Evolutionary conservation across 2,113 vertebrate species (phyloP), one percentile per base, ranked within the genome.

Genomic region (Jaculus jaculus): DNA sequence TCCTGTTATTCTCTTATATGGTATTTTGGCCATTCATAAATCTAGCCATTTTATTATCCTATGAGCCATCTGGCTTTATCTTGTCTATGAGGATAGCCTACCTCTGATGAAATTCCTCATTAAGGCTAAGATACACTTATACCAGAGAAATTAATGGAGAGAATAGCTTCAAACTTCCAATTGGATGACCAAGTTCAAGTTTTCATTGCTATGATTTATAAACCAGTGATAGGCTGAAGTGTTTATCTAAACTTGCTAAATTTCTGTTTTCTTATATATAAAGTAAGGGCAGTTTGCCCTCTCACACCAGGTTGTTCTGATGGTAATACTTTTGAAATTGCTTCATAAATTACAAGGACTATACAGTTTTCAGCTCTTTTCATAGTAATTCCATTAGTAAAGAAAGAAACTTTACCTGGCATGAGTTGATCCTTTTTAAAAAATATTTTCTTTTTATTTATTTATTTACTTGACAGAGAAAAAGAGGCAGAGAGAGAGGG

Each of bases 181-280:
- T 88, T 68, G 47, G 63, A 91, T 93, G 81, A 79, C 13, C 2
- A 58, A 80, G 37, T 84, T 87, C 63, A 90, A 28, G 28, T 87
- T 94, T 93, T 92, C 13, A 78, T 37, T 32, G 74, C 42, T 2
- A 84, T 30, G n/a, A 80, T 92, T 85, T 96, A 32, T 18, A 95
- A 71, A 90, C 61, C 42, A 72, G 32, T 89, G 60, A 77, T 92
- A 61, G 39, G 24, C 34, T 63, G 88, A 79, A 84, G 84, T 89
- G n/a, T 84, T 89, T 94, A 92, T 84, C 87, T 94, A 92, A 74
- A 71, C n/a, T 90, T 95, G 4, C 63, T 90, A 68, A 91, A 26
- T 34, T 87, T 82, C 61, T 34, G 21, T 84, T 89, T 95, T 92
- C 61, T 91, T 92, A 58, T 60, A 32, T 92, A 13, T 96, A 75